These are phyloP conservation scores for Tetropium fuscum DNA, from an alignment of 2,888 invertebrate species.

Conservation along the genomic window DNA sequence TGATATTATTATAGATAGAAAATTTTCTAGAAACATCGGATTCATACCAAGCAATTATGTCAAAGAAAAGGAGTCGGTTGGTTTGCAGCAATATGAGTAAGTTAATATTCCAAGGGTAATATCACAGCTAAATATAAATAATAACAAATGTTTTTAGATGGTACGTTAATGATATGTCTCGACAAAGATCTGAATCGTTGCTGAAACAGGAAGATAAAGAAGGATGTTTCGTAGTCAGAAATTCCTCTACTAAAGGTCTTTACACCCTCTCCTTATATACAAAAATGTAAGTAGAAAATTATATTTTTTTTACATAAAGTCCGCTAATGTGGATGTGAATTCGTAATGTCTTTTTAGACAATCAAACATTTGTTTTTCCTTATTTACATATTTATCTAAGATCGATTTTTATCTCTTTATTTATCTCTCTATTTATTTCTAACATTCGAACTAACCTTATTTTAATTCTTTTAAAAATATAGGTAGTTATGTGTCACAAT, in stretches of 20 bases:
- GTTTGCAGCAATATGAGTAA: slow-evolving; percentile 95
- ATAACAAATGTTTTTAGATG: slow-evolving; percentile 85
- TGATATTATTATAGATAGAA: background rate
- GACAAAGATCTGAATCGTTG: slow-evolving; percentile 91
- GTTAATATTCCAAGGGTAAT: too few relatives aligned
- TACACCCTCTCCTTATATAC: slow-evolving; percentile 95
- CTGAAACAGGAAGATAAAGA: slow-evolving; percentile 94
- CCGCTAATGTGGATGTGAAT: too few relatives aligned
- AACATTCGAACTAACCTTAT: too few relatives aligned
- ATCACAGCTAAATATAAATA: too few relatives aligned
- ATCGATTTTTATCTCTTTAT: too few relatives aligned
- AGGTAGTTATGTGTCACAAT: too few relatives aligned
- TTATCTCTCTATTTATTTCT: too few relatives aligned
- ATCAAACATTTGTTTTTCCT: too few relatives aligned
- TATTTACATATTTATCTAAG: too few relatives aligned
- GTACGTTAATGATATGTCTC: slow-evolving; percentile 96
- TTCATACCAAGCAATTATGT: slow-evolving; percentile 98
- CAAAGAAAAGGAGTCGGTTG: slow-evolving; percentile 90
- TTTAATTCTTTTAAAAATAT: too few relatives aligned
- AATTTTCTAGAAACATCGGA: slow-evolving; percentile 77
- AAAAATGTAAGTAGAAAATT: slow-evolving; percentile 83
- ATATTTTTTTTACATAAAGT: too few relatives aligned
- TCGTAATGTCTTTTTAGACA: too few relatives aligned
- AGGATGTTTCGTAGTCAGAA: slow-evolving; percentile 95
- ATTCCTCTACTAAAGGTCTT: slow-evolving; percentile 94